Conservation (phyloP, 2,888 invertebrate genomes). For the Phragmatobia fuliginosa region DNA sequence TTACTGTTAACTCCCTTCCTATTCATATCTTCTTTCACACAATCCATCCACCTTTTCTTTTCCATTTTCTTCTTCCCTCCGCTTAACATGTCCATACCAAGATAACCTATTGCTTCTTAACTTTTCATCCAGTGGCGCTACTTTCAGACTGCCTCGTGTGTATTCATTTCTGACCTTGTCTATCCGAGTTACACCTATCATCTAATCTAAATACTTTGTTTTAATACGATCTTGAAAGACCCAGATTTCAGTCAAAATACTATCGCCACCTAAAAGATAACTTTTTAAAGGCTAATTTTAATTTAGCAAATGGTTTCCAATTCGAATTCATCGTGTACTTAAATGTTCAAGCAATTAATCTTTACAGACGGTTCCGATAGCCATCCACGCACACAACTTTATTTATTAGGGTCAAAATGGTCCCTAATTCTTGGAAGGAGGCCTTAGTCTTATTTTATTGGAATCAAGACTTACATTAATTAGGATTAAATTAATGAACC, state of each 20-base stretch:
- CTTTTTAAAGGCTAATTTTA: background rate
- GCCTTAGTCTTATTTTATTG: background rate
- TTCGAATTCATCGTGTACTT: conserved; percentile 6
- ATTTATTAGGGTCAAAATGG: conserved; percentile 12
- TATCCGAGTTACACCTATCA: no score
- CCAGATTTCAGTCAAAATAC: background rate
- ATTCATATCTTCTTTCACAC: no score
- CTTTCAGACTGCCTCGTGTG: no score
- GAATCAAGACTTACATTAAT: background rate
- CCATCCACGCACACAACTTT: conserved; percentile 6
- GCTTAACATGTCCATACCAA: no score
- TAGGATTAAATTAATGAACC: background rate
- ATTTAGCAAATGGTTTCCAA: background rate
- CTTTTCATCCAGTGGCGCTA: no score
- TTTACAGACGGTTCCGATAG: background rate
- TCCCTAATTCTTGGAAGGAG: conserved; percentile 12
- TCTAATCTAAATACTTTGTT: no score
- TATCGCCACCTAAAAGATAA: background rate
- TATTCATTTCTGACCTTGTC: no score
- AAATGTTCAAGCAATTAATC: conserved; percentile 7
- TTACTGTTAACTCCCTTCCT: no score
- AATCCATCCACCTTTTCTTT: no score
- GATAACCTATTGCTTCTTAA: no score
- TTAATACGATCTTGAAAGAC: no score
- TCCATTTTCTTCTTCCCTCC: no score